Evolutionary conservation across 2,888 invertebrate genomes (phyloP).

Genomic region (Taphrorychus bicolor): DNA sequence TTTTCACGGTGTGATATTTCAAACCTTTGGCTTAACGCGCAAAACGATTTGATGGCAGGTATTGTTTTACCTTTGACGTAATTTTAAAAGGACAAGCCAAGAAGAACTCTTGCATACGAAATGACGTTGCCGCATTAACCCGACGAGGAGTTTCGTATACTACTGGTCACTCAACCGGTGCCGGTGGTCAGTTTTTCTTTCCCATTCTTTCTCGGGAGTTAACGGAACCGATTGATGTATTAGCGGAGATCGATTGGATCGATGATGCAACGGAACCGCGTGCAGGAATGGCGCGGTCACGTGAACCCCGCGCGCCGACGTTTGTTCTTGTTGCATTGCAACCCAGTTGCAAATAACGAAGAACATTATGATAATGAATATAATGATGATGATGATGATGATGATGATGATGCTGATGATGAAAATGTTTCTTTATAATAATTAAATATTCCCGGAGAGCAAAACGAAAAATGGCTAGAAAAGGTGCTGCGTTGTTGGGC

Average conservation of each 20-base stretch:
- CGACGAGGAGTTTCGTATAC: not conserved
- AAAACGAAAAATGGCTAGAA: not conserved
- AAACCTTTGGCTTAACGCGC: slow-evolving; percentile 9
- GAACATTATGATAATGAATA: no score
- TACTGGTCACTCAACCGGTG: slow-evolving; percentile 6
- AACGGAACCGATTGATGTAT: slow-evolving; percentile 29
- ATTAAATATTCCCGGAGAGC: not conserved
- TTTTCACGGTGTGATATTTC: slow-evolving; percentile 20
- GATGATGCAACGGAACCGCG: slow-evolving; percentile 34
- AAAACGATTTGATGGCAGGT: not conserved
- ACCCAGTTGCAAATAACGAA: no score
- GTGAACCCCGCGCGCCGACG: slow-evolving; percentile 9
- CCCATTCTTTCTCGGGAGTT: slow-evolving; percentile 7
- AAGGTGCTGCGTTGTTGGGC: not conserved
- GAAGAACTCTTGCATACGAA: no score
- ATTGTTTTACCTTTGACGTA: slow-evolving; percentile 12
- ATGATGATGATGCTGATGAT: not conserved
- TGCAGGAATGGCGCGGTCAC: slow-evolving; percentile 20
- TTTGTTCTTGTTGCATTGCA: slow-evolving; percentile 18
- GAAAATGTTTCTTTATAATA: not conserved
- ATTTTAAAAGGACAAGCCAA: not conserved
- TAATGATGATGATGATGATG: no score
- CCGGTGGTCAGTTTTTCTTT: slow-evolving; percentile 2
- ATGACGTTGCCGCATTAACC: no score
- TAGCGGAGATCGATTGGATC: slow-evolving; percentile 9